Conservation (phyloP, 2,888 invertebrate species). For the Cataglyphis altisquamis region DNA sequence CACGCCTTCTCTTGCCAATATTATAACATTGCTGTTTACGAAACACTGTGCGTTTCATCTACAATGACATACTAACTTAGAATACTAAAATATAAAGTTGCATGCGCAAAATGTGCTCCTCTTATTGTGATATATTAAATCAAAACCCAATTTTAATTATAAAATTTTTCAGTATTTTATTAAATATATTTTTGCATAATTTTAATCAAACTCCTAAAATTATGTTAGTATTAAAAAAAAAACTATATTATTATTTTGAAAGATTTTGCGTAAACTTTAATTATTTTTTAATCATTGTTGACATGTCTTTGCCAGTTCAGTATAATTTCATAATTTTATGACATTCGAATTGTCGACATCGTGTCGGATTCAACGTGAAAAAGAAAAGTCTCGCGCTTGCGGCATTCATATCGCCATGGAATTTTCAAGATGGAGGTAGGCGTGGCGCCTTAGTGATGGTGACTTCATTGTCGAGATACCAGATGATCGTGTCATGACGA, state of each 20-base stretch:
- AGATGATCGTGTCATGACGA: conserved; percentile 48
- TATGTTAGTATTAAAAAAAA: neutral
- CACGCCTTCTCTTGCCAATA: neutral
- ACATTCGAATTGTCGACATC: neutral
- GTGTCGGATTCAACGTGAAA: neutral
- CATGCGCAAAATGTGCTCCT: neutral
- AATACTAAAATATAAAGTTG: neutral
- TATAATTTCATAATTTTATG: neutral
- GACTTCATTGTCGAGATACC: conserved; percentile 42
- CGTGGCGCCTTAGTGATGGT: conserved; percentile 28
- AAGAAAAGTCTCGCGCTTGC: conserved; percentile 10
- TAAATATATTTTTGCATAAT: neutral
- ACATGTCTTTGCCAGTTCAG: neutral
- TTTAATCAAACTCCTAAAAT: neutral
- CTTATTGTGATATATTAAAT: neutral
- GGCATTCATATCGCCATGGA: conserved; percentile 47
- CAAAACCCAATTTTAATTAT: neutral
- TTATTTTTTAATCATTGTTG: neutral
- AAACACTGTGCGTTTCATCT: neutral
- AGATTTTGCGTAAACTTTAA: neutral
- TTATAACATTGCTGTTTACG: neutral
- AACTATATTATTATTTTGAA: neutral
- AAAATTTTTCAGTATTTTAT: neutral
- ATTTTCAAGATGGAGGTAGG: conserved; percentile 46
- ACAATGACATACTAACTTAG: neutral